Conservation (phyloP, 2,113 vertebrate species). For the Melanostigma gelatinosum region DNA sequence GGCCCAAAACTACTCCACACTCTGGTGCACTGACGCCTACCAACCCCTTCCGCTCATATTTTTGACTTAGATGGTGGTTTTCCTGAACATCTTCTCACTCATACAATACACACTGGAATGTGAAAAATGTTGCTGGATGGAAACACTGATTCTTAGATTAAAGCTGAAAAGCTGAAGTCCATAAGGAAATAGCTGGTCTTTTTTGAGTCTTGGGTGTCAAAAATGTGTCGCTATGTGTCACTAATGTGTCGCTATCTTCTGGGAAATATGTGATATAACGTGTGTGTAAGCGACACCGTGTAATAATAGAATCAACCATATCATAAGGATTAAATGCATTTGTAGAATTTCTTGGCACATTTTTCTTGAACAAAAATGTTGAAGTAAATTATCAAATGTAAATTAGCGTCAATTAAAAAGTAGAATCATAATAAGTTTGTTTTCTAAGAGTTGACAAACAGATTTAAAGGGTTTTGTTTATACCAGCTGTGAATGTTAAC, state of each 20-base stretch:
- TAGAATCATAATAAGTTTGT: not conserved
- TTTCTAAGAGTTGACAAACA: not conserved
- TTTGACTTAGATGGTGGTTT: constrained; percentile 12
- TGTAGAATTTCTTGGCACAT: not conserved
- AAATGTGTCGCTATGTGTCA: no score
- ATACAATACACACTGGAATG: not conserved
- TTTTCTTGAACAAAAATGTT: not conserved
- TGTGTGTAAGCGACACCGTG: not conserved
- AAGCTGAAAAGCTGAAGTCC: not conserved
- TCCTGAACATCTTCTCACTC: not conserved
- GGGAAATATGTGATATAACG: constrained; percentile 17
- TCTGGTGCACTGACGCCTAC: constrained; percentile 43
- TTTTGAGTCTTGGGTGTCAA: not conserved
- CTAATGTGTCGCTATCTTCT: constrained; percentile 61
- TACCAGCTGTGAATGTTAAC: not conserved
- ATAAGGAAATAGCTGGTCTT: not conserved
- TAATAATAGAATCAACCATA: not conserved
- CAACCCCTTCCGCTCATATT: not conserved
- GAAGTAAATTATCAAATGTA: not conserved
- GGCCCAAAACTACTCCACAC: constrained; percentile 35
- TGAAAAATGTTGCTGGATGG: not conserved
- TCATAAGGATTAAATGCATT: not conserved
- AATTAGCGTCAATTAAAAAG: not conserved
- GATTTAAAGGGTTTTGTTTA: not conserved
- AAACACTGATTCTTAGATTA: not conserved